phyloP scores from a whole-genome alignment of 1,140 invertebrate species.

The Scaptomyza pallida region DNA sequence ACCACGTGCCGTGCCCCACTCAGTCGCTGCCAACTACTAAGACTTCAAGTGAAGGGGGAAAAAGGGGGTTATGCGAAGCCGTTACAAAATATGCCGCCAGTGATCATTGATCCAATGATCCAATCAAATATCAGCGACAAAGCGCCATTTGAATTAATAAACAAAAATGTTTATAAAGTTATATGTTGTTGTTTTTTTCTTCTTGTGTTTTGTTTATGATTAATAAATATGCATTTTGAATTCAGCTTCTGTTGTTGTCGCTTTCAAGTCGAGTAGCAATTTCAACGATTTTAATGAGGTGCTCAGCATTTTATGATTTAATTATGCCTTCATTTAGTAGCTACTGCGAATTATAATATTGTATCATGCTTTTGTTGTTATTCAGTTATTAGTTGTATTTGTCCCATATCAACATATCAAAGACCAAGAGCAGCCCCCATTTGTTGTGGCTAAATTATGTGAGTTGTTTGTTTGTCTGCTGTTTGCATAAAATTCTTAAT shows the following conservation, averaged over 20 bases:
- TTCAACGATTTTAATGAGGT: conserved; percentile 79
- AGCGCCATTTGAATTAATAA: conserved; percentile 80
- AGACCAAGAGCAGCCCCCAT: conserved; percentile 42
- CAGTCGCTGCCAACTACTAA: background rate
- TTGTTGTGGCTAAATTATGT: conserved; percentile 79
- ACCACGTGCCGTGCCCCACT: conserved; percentile 70
- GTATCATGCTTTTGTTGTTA: conserved; percentile 33
- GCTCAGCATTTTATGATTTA: conserved; percentile 80
- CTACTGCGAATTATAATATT: conserved; percentile 48
- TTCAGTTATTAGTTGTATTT: conserved; percentile 50
- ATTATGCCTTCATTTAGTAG: conserved; percentile 71
- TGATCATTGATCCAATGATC: conserved; percentile 59
- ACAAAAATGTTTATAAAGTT: conserved; percentile 74
- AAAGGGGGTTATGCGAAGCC: background rate
- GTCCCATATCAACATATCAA: conserved; percentile 64
- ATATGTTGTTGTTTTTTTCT: conserved; percentile 6
- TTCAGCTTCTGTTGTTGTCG: conserved; percentile 35
- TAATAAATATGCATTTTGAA: conserved; percentile 60
- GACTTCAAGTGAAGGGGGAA: background rate
- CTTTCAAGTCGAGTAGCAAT: conserved; percentile 77
- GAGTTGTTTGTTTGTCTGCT: conserved; percentile 37
- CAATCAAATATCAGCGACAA: conserved; percentile 71
- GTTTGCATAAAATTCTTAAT: conserved; percentile 76
- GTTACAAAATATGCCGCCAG: conserved; percentile 45
- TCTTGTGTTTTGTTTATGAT: conserved; percentile 14